phyloP scores from a whole-genome alignment of 2,888 invertebrate species.

The Stegana nigrithorax region DNA sequence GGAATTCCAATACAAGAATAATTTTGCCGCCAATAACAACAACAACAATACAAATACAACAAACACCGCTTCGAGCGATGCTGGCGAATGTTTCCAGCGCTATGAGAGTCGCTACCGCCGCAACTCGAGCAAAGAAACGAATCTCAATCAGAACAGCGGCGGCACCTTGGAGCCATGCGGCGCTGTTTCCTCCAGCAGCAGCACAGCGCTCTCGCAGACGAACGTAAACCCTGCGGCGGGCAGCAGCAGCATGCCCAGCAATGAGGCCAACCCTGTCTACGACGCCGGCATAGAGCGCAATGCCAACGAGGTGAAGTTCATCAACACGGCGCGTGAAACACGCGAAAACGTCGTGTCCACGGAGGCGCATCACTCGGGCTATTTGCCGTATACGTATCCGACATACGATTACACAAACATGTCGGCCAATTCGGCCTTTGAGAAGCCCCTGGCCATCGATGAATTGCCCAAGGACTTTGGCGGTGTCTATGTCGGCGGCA shows the following conservation, averaged over 20 bases:
- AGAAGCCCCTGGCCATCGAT: conserved; percentile 64
- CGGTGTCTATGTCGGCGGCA: conserved; percentile 33
- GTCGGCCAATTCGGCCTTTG: conserved; percentile 67
- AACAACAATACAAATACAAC: conserved; percentile 37
- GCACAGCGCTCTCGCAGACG: conserved; percentile 55
- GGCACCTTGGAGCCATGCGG: conserved; percentile 19
- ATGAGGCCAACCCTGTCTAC: conserved; percentile 67
- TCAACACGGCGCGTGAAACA: conserved; percentile 53
- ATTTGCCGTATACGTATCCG: conserved; percentile 64
- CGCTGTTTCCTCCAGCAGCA: conserved; percentile 30
- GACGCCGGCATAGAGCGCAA: conserved; percentile 61
- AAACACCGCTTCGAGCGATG: conserved; percentile 53
- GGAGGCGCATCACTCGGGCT: conserved; percentile 63
- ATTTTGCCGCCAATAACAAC: conserved; percentile 60
- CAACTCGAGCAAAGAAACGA: conserved; percentile 66
- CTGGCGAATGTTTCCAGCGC: conserved; percentile 49
- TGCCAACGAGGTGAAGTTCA: conserved; percentile 67
- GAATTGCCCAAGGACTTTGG: conserved; percentile 56
- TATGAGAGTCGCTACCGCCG: conserved; percentile 51
- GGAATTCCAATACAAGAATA: conserved; percentile 68
- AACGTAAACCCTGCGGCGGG: conserved; percentile 67
- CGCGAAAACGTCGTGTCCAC: conserved; percentile 53
- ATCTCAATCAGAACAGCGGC: conserved; percentile 63
- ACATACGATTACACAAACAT: conserved; percentile 67
- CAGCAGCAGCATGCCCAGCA: conserved; percentile 67